A percentile compares a stretch with the other conserved stretches of the same genome.
phyloP scores from a whole-genome alignment of 2,113 vertebrate species.

The Mionectes macconnelli region DNA sequence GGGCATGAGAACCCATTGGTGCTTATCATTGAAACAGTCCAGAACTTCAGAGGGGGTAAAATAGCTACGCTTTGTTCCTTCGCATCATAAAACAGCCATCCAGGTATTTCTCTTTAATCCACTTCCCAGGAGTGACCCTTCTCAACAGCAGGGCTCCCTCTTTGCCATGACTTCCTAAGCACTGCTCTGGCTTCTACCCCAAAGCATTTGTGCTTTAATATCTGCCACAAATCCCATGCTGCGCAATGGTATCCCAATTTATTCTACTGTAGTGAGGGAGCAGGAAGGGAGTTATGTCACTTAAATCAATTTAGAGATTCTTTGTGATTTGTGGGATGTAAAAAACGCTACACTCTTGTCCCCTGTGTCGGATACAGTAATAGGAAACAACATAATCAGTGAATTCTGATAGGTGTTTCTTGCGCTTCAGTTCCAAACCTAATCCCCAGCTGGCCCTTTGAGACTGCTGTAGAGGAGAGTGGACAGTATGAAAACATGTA shows the following conservation, averaged over 20 bases:
- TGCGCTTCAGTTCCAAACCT: background rate
- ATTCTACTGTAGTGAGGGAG: background rate
- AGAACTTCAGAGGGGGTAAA: background rate
- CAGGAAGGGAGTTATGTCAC: background rate
- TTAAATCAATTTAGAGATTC: background rate
- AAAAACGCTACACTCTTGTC: background rate
- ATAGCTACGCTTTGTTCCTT: background rate
- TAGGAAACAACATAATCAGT: background rate
- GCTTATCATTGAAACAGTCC: background rate
- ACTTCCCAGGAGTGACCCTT: background rate
- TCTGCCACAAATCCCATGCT: background rate
- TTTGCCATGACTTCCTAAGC: background rate
- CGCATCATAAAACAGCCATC: background rate
- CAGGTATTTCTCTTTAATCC: background rate
- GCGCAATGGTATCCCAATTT: background rate
- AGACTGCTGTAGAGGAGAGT: background rate
- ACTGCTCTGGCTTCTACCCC: background rate
- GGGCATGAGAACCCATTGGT: background rate
- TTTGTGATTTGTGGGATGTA: background rate
- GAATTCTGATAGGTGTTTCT: background rate
- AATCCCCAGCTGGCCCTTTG: accelerated
- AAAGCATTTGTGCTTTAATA: background rate
- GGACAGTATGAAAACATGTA: background rate
- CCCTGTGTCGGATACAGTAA: background rate
- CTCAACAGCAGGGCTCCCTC: background rate